Evolutionary conservation across 37 sponge, comb jelly and placozoan species (phyloP).

Genomic region (Axinella damicornis): DNA sequence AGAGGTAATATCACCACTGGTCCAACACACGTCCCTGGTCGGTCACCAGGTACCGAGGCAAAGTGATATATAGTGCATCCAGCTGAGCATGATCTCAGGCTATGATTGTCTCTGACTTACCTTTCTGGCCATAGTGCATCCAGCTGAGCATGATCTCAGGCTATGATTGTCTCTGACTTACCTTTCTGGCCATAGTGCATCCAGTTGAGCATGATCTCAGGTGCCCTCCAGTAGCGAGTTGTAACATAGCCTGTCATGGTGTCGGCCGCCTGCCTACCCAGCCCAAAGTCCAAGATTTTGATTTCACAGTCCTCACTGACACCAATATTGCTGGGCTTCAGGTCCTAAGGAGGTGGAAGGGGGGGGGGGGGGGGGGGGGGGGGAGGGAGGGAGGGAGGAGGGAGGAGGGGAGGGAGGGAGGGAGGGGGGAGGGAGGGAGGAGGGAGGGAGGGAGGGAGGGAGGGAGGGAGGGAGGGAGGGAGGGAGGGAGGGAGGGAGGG

Average conservation of each 20-base stretch:
- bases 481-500: too few species aligned
- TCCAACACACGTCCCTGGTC: not conserved
- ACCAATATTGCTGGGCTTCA: conserved; percentile 61
- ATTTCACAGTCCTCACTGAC: conserved; percentile 51
- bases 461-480: too few species aligned
- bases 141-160: conserved; percentile 17
- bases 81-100: conserved; percentile 15
- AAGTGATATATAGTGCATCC: too few species aligned
- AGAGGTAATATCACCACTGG: not conserved
- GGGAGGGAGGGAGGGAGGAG: too few species aligned
- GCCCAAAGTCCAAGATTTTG: conserved; percentile 70
- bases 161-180: not conserved
- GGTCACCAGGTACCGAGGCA: too few species aligned
- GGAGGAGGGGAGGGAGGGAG: too few species aligned
- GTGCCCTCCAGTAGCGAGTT: conserved; percentile 67
- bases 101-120: not conserved
- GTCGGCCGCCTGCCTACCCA: conserved; percentile 36
- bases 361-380: too few species aligned
- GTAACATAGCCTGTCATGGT: conserved; percentile 69
- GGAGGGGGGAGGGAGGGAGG: too few species aligned
- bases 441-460: too few species aligned
- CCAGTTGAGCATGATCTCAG: conserved; percentile 69
- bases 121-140: conserved; percentile 43
- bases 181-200: conserved; percentile 59
- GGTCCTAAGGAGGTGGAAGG: conserved; percentile 7